Conservation (phyloP, 2,113 vertebrate genomes). For the Tenrec ecaudatus region DNA sequence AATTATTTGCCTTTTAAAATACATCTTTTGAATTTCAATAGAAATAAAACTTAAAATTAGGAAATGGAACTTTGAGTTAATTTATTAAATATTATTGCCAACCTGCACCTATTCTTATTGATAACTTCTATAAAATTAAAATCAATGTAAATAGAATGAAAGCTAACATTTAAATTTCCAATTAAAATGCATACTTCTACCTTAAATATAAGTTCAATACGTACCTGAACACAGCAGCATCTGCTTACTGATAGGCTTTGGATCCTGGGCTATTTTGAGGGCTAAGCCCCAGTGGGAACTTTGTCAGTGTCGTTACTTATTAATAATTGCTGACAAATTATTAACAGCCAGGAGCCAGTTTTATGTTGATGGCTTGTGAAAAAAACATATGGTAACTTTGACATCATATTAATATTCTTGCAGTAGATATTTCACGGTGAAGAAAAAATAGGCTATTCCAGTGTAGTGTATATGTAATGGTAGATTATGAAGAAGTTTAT, state of each 20-base stretch:
- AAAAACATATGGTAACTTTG: conserved; percentile 41
- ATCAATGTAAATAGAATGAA: neutral
- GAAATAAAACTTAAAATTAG: neutral
- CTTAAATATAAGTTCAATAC: neutral
- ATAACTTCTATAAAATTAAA: neutral
- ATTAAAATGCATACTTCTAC: neutral
- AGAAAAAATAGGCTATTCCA: neutral
- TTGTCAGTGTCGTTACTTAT: conserved; percentile 21
- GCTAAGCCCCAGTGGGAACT: neutral
- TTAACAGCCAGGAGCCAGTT: neutral
- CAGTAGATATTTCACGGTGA: neutral
- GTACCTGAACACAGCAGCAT: neutral
- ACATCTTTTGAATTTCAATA: neutral
- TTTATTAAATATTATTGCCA: neutral
- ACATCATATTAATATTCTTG: conserved; percentile 47
- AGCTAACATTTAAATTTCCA: neutral
- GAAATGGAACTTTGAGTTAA: neutral
- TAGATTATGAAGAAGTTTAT: neutral
- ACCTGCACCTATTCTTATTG: neutral
- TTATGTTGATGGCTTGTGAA: neutral
- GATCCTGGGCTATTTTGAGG: neutral
- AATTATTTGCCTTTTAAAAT: neutral
- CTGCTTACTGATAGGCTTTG: neutral
- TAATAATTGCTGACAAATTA: conserved; percentile 67
- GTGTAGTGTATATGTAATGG: neutral